Evolutionary conservation across 2,797 vertebrate species (phyloP).

Genomic region (Otolemur crassicaudatus): DNA sequence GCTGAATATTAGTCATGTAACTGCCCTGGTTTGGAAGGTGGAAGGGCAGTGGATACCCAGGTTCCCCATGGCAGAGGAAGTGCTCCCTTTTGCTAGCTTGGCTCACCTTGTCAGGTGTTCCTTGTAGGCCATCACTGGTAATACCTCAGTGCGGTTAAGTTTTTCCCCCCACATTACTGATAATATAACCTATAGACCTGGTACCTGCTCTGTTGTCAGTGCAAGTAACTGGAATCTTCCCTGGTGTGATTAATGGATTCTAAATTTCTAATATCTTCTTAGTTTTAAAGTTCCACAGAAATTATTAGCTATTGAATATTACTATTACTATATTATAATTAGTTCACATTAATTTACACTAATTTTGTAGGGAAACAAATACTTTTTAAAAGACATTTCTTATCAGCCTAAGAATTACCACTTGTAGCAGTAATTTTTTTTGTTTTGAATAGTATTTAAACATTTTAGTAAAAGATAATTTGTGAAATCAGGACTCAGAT

Average conservation of each 20-base stretch:
- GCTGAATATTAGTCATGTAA: background rate
- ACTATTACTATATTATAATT: background rate
- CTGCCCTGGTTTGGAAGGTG: background rate
- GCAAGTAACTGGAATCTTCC: background rate
- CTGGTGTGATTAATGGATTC: background rate
- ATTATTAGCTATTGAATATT: constrained; percentile 1
- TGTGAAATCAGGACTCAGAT: background rate
- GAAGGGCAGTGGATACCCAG: background rate
- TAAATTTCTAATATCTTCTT: background rate
- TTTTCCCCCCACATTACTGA: too few relatives aligned
- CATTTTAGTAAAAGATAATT: background rate
- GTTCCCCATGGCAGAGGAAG: too few relatives aligned
- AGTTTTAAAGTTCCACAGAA: constrained; percentile 8
- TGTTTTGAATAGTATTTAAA: background rate
- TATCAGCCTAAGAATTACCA: background rate
- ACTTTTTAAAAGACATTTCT: background rate
- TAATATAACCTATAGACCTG: background rate
- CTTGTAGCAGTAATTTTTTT: background rate
- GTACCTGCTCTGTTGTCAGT: background rate
- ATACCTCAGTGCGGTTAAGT: background rate
- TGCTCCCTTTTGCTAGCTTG: fast-evolving
- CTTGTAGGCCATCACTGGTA: background rate
- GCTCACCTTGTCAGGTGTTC: background rate
- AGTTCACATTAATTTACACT: background rate
- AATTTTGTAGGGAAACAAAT: constrained; percentile 27